Conservation (phyloP, 2,888 invertebrate species). For the Noctuana brunneofusca region DNA sequence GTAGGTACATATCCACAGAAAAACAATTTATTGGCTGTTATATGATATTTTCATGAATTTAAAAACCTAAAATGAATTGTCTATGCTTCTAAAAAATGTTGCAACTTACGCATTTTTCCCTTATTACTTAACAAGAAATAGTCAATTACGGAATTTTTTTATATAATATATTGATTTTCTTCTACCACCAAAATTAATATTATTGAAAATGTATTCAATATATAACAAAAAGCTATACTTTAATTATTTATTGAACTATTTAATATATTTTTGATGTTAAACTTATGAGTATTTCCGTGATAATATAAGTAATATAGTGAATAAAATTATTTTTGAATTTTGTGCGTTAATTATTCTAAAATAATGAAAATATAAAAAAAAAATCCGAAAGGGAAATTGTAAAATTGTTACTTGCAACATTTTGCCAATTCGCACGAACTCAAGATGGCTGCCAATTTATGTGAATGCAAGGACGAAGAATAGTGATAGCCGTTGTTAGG, state of each 20-base stretch:
- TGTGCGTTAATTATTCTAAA: no score
- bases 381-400: conserved; percentile 37
- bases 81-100: conserved; percentile 5
- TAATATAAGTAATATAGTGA: no score
- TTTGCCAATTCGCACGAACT: conserved; percentile 66
- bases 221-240: no score
- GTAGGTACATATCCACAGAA: background rate
- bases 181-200: no score
- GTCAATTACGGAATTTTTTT: background rate
- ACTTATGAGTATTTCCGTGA: no score
- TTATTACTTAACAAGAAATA: background rate
- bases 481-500: conserved; percentile 70
- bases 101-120: background rate
- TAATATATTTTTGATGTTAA: no score
- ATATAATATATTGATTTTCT: no score
- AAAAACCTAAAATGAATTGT: background rate
- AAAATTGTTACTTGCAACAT: conserved; percentile 55
- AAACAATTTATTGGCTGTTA: conserved; percentile 1
- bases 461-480: conserved; percentile 79
- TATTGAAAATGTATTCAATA: no score
- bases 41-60: background rate
- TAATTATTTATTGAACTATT: no score
- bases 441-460: conserved; percentile 82
- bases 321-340: no score
- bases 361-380: no score